Evolutionary conservation across 2,113 vertebrate species (phyloP).

Genomic region (Ellobius talpinus): DNA sequence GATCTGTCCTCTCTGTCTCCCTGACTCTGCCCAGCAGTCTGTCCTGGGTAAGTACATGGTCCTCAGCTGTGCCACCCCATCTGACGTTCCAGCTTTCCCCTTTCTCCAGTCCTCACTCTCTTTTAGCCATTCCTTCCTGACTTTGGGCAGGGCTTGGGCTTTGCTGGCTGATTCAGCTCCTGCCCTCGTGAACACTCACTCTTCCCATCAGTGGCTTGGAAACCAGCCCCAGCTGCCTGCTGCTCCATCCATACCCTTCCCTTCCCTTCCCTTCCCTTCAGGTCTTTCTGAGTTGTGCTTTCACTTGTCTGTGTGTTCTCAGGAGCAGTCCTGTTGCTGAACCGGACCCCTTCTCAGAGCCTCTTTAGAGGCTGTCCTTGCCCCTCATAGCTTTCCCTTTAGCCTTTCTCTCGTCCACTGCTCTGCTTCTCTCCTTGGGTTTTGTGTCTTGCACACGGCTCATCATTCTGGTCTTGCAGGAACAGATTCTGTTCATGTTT

Average conservation of each 20-base stretch:
- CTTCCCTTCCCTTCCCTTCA: slow-evolving; percentile 32
- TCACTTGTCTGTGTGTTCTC: background rate
- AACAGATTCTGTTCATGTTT: slow-evolving; percentile 13
- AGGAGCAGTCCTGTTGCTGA: background rate
- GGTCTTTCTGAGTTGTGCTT: background rate
- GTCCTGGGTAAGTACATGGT: slow-evolving; percentile 81
- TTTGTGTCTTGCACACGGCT: slow-evolving; percentile 4
- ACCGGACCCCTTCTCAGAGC: background rate
- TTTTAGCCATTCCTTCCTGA: slow-evolving; percentile 9
- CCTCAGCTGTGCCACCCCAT: slow-evolving; percentile 72
- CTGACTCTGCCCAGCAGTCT: slow-evolving; percentile 82
- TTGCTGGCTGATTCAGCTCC: background rate
- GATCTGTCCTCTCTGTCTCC: slow-evolving; percentile 87
- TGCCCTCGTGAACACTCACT: background rate
- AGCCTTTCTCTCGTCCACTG: background rate
- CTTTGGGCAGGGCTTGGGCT: background rate
- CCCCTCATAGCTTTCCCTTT: background rate
- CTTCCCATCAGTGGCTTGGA: background rate
- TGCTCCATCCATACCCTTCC: background rate
- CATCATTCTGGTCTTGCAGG: background rate
- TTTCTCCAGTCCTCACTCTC: slow-evolving; percentile 40
- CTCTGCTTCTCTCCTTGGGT: background rate
- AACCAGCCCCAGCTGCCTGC: background rate
- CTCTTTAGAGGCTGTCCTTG: background rate
- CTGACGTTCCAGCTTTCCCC: slow-evolving; percentile 65